A percentile compares a stretch with the other conserved stretches of the same genome.
Evolutionary conservation across 2,797 vertebrate genomes (phyloP).

Genomic region (Hafferia zeledoni): DNA sequence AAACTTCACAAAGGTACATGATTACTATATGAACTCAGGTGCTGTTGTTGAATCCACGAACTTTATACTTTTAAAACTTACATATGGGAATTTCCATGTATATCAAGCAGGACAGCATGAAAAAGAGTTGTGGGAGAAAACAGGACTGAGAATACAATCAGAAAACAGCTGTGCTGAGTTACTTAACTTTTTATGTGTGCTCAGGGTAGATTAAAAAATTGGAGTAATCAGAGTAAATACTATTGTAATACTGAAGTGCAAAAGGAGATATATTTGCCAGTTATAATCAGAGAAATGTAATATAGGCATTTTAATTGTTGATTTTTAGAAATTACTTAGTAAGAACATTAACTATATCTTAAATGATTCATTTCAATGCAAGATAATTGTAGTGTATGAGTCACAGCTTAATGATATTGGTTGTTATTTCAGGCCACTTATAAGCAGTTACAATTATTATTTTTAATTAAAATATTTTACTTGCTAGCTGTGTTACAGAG

Average conservation of each 20-base stretch:
- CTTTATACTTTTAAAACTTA: neutral
- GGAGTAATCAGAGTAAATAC: neutral
- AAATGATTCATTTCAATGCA: neutral
- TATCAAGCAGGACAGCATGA: neutral
- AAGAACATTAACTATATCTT: neutral
- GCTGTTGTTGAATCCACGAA: neutral
- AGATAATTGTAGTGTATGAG: neutral
- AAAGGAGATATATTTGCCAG: neutral
- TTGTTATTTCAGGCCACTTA: neutral
- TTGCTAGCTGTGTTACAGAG: neutral
- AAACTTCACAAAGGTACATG: neutral
- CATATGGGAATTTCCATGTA: neutral
- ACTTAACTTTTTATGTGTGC: neutral
- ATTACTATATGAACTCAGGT: neutral
- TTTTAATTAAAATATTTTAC: constrained; percentile 11
- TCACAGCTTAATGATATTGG: neutral
- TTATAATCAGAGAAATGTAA: neutral
- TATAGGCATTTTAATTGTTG: neutral
- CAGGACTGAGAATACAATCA: neutral
- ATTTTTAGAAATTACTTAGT: neutral
- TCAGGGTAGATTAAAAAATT: neutral
- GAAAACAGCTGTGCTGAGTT: neutral
- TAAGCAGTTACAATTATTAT: neutral
- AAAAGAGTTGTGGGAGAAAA: neutral
- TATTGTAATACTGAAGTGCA: neutral